Evolutionary conservation across 2,888 invertebrate species (phyloP), one percentile per base, ranked within the genome.

Genomic region (Pseudococcus longispinus): DNA sequence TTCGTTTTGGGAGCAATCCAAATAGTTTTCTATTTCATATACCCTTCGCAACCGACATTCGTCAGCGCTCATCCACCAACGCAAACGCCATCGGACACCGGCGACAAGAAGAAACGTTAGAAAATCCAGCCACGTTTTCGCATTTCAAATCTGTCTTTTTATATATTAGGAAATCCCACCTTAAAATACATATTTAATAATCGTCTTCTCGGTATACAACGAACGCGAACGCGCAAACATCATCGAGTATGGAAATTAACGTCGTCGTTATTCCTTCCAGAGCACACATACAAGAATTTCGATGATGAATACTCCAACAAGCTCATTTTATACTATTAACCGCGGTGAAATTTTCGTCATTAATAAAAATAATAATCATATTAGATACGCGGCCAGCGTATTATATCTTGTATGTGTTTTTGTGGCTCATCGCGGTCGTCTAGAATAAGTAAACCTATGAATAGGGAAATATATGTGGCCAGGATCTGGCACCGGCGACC

Each of bases 1-100:
- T 84, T 84, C 65, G 18, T 84, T 26, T 42, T 84, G 84, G 84
- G 84, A 37, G 32, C 60, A 13, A 9, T 84, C 60, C 84, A 84
- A 65, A 84, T 84, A 20, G 65, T 23, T 18, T 65, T 84, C 26
- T 84, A 42, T 65, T 84, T 84, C 60, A 15, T 84, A 8, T 84
- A 84, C 26, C 84, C 84, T 9, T 37, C 55, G 51, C 1, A 26
- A 15, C 83, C 83, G 55, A 44, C 26, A 26, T 26, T 51, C 51
- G 46, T 46, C 51, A 23, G 29, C 0, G 55, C 29, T 26, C 55
- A 65, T 65, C 65, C 65, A 26, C 65, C 65, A 65, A 65, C 65
- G 51, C 51, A n/a, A 51, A 51, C n/a, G 23, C 6, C 13, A 20
- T 15, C 23, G 9, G 65, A 65, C 23, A 65, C 65, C 26, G 65